A percentile compares a stretch with the other conserved stretches of the same genome.
phyloP scores from a whole-genome alignment of 2,888 invertebrate genomes.

The Nymphalis c-album region DNA sequence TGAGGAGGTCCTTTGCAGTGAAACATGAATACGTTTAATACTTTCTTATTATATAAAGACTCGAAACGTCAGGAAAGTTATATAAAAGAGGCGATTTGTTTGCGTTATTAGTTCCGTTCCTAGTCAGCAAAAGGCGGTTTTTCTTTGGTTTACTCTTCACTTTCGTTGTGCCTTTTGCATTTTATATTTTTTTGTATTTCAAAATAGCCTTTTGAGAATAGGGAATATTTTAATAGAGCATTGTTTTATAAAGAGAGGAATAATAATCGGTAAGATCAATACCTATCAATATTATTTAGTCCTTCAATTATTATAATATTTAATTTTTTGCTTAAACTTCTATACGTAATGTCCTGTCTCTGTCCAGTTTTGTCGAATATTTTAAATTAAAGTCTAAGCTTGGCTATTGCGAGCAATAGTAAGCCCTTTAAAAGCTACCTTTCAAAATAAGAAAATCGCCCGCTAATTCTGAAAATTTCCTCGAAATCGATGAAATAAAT shows the following conservation, averaged over 20 bases:
- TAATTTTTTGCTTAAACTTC: too few relatives aligned
- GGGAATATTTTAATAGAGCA: too few relatives aligned
- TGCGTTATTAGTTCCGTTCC: neutral
- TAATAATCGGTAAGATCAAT: too few relatives aligned
- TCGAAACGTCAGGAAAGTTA: neutral
- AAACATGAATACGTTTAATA: conserved; percentile 7
- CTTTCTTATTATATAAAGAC: conserved; percentile 7
- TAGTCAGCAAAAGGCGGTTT: neutral
- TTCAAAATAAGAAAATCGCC: neutral
- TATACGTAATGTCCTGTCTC: too few relatives aligned
- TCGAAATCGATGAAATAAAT: neutral
- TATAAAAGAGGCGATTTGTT: conserved; percentile 10
- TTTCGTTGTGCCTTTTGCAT: neutral
- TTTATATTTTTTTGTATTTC: neutral
- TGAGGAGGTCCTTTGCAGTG: neutral
- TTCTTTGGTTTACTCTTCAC: neutral
- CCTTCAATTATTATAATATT: too few relatives aligned
- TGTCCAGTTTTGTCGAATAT: too few relatives aligned
- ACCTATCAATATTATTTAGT: too few relatives aligned
- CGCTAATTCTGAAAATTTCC: neutral
- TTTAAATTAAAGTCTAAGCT: too few relatives aligned
- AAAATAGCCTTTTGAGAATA: too few relatives aligned
- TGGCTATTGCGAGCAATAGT: too few relatives aligned
- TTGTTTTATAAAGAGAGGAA: too few relatives aligned
- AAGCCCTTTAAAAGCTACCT: too few relatives aligned